Evolutionary conservation across 2,113 vertebrate genomes (phyloP).

Genomic region (Nothobranchius kuhntae): DNA sequence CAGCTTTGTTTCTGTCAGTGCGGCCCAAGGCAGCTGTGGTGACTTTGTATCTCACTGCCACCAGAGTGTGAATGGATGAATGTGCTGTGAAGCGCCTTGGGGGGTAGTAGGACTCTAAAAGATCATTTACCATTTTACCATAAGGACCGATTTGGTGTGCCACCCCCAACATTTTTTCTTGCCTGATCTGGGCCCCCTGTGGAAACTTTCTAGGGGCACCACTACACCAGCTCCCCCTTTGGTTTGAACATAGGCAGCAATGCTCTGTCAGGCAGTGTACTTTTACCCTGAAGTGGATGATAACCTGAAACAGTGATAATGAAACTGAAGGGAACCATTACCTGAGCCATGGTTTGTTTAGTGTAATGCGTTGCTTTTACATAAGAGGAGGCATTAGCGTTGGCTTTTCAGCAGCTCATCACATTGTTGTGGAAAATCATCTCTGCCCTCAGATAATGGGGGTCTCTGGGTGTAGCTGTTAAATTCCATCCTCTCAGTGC

Average conservation of each 20-base stretch:
- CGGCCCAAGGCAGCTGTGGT: no score
- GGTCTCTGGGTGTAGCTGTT: slow-evolving; percentile 55
- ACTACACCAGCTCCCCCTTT: slow-evolving; percentile 15
- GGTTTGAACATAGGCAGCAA: slow-evolving; percentile 18
- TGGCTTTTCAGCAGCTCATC: slow-evolving; percentile 24
- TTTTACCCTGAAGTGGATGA: slow-evolving; percentile 9
- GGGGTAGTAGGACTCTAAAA: no score
- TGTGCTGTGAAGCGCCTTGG: no score
- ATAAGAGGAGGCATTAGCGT: background rate
- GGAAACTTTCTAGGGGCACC: no score
- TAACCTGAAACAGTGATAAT: background rate
- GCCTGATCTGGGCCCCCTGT: no score
- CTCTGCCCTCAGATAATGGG: slow-evolving; percentile 53
- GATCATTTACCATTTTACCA: no score
- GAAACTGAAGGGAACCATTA: background rate
- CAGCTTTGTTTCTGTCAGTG: no score
- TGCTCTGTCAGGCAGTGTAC: slow-evolving; percentile 14
- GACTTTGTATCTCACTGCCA: no score
- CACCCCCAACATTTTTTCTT: no score
- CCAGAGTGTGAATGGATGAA: no score
- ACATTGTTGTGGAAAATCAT: slow-evolving; percentile 62
- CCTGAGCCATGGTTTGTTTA: background rate
- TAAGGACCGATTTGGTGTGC: no score
- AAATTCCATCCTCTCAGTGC: slow-evolving; percentile 74
- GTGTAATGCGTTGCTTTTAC: background rate